Percentiles rank a stretch among this genome's conserved stretches.
phyloP scores from a whole-genome alignment of 1,140 invertebrate species.

The Berghia stephanieae region DNA sequence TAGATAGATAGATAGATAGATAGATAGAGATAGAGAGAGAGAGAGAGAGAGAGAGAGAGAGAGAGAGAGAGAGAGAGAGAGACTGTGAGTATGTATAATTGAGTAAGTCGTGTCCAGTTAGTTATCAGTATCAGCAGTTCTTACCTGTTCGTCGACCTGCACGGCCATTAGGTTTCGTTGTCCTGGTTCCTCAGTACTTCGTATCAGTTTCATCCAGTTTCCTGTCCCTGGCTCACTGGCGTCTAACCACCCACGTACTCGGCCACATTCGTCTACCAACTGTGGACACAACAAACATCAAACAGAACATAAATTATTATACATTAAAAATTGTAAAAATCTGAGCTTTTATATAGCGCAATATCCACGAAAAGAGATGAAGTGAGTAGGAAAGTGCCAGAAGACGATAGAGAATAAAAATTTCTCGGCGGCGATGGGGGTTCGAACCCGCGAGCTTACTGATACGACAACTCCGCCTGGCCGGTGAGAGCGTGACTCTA shows the following conservation, averaged over 20 bases:
- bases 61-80: too few species aligned
- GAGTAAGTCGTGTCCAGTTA: not conserved
- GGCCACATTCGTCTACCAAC: constrained; percentile 76
- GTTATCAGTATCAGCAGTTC: not conserved
- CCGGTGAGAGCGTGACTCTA: too few species aligned
- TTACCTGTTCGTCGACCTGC: constrained; percentile 71
- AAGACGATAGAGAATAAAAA: too few species aligned
- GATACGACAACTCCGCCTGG: too few species aligned
- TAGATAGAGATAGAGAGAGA: too few species aligned
- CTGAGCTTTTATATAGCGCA: too few species aligned
- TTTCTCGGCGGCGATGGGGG: too few species aligned
- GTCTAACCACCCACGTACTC: constrained; percentile 81
- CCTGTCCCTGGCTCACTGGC: constrained; percentile 77
- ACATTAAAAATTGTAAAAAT: not conserved
- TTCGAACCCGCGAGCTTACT: too few species aligned
- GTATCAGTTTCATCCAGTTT: constrained; percentile 81
- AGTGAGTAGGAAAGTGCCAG: too few species aligned
- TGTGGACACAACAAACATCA: constrained; percentile 57
- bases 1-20: too few species aligned
- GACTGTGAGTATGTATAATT: not conserved
- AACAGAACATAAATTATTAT: not conserved
- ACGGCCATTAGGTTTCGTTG: constrained; percentile 71
- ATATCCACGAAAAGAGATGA: too few species aligned
- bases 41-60: too few species aligned
- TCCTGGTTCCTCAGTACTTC: constrained; percentile 67